Conservation (phyloP, 2,797 vertebrate genomes). For the Australoheros facetus region DNA sequence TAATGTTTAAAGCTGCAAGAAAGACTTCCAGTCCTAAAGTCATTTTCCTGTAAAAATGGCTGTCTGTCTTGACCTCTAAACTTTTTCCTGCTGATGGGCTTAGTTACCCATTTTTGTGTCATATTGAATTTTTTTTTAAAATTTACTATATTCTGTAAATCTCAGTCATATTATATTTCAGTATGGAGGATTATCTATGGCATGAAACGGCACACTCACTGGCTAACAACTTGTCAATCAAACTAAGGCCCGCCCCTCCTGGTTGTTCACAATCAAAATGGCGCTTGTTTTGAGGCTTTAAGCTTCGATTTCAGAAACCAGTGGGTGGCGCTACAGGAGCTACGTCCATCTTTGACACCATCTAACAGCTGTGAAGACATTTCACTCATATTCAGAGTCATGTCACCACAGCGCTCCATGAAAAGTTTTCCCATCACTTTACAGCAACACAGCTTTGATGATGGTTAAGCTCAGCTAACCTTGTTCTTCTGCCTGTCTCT, state of each 20-base stretch:
- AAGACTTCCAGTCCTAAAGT: neutral
- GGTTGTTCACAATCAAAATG: no score
- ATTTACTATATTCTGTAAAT: neutral
- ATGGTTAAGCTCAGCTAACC: slow-evolving; percentile 41
- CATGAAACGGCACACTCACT: no score
- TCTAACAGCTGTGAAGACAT: no score
- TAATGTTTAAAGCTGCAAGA: neutral
- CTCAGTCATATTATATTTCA: neutral
- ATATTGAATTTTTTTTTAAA: neutral
- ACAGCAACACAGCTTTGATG: neutral
- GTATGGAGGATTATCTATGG: neutral
- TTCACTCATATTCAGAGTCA: no score
- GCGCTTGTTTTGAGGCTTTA: no score
- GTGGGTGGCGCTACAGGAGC: no score
- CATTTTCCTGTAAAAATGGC: neutral
- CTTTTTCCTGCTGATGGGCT: rapidly evolving
- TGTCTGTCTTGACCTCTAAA: neutral
- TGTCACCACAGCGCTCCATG: no score
- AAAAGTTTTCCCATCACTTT: no score
- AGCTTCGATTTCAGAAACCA: no score
- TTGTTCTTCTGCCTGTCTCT: slow-evolving; percentile 44
- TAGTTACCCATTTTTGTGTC: neutral
- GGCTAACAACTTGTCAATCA: no score
- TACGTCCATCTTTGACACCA: no score
- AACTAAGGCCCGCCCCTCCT: no score